A percentile compares a stretch with the other conserved stretches of the same genome.
phyloP scores from a whole-genome alignment of 2,797 vertebrate species.

The Simalia tracyae region DNA sequence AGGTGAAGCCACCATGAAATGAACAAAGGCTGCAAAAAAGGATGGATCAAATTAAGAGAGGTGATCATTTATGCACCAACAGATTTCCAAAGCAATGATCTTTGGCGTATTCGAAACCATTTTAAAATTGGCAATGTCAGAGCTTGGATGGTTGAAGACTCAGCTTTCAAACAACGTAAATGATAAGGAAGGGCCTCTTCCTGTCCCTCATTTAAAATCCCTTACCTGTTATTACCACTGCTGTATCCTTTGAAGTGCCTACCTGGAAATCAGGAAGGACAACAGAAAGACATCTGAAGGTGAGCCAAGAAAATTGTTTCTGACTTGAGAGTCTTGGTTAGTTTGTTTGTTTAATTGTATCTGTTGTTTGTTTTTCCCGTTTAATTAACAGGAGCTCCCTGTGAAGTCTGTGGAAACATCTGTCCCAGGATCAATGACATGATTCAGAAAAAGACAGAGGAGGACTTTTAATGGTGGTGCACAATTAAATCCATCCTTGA shows the following conservation, averaged over 20 bases:
- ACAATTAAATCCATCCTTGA: constrained; percentile 2
- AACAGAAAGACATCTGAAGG: background rate
- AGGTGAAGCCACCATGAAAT: too few species aligned
- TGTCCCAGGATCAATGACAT: background rate
- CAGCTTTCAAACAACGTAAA: constrained; percentile 6
- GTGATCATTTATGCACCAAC: background rate
- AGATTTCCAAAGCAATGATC: background rate
- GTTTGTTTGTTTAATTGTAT: background rate
- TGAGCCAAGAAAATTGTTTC: background rate
- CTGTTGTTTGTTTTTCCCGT: background rate
- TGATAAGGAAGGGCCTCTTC: background rate
- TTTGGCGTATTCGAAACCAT: background rate
- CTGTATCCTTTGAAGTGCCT: background rate
- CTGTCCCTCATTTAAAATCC: constrained; percentile 32
- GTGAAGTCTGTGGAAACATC: background rate
- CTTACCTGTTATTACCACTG: background rate
- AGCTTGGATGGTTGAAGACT: constrained; percentile 4
- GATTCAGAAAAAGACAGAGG: background rate
- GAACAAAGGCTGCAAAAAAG: too few species aligned
- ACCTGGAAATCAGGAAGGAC: background rate
- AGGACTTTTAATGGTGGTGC: background rate
- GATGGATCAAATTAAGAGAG: too few species aligned
- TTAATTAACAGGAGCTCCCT: background rate
- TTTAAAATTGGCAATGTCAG: background rate
- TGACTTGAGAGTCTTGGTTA: background rate